Base-by-base conservation (phyloP, 2,888 invertebrate genomes). In the Boloria selene region DNA sequence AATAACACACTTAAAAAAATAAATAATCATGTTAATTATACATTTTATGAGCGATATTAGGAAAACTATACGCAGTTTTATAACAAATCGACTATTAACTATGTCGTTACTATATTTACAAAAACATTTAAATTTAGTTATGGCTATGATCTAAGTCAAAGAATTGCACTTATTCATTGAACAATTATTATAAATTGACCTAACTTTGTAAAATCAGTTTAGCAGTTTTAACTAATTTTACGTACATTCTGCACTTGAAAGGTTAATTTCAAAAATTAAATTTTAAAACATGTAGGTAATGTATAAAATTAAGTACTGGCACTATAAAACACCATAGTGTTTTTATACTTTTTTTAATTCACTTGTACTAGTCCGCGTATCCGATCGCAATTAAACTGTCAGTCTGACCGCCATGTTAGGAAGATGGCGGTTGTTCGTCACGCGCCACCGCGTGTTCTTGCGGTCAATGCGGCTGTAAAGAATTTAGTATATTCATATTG, bases 401-500 rank as follows among this genome's bases (percentile, higher is more conserved):
- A 64, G 54, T 65, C 53, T 52, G 52, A 54, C 64, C 69, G 64
- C 72, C 73, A 72, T 70, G 49, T 69, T 70, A 64, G 73, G 76
- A 85, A 79, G 84, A 84, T 78, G 87, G 87, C 78, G 86, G 82
- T 70, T 75, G 79, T 60, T 79, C 64, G 67, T 84, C 83, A 79
- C 86, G 86, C 82, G 83, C 73, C 70, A 72, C 81, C 85, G 88
- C 88, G 82, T 83, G 80, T 44, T 87, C 85, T 72, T 82, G 81
- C 70, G 84, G 91, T 93, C 93, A 94, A 91, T 94, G 94, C 2
- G 94, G 94, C 72, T 94, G 92, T 18, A 92, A 76, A 13, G 90
- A 93, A 78, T 94, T 94, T 54, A 94, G 80, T 74, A 92, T 92
- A 71, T 92, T 92, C 90, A 92, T 93, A 77, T 92, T 92, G 69